Base-by-base conservation (phyloP, 2,113 vertebrate genomes). In the Nothoprocta perdicaria region DNA sequence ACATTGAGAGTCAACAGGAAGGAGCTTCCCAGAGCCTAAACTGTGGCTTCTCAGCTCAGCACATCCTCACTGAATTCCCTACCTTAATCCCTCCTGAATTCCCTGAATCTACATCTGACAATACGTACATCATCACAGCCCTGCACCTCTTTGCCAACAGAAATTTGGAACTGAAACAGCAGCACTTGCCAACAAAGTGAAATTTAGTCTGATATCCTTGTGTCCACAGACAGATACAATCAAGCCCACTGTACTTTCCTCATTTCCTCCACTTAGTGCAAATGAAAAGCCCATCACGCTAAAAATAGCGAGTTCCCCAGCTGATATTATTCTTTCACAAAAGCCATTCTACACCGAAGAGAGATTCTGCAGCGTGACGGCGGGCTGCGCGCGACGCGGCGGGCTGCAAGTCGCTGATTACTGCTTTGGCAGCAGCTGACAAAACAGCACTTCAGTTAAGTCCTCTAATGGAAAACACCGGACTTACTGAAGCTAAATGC, bases 361-460 rank as follows among this genome's bases (percentile, higher is more conserved):
- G 29, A 53, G 18, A 43, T 18, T 43, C 90, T 46, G 61, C 6
- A 38, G 35, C n/a, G 19, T 41, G 48, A 8, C 1, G 4, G 38
- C 2, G 2, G 18, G 45, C 33, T 55, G 35, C 68, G 0, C 1
- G 16, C 22, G 29, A 31, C 40, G 50, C 0, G 27, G 9, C 0
- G 18, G 10, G 10, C 0, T 26, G 55, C 31, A 52, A 76, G 69
- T 6, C 68, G 71, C 1, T 0, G 62, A 58, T 61, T 66, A 10
- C 41, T 58, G 11, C 41, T 58, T 5, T 19, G 41, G 58, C 4
- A 80, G 73, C 14, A 31, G 35, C 53, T 88, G 88, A 76, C 17
- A 68, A 69, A 86, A 86, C 29, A 84, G 69, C 29, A 73, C 38
- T 23, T 72, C 22, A 33, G 55, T 19, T 21, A 77, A 53, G 16